Base-by-base conservation (phyloP, 92 coral and sea anemone species). In the Phymanthus crucifer region DNA sequence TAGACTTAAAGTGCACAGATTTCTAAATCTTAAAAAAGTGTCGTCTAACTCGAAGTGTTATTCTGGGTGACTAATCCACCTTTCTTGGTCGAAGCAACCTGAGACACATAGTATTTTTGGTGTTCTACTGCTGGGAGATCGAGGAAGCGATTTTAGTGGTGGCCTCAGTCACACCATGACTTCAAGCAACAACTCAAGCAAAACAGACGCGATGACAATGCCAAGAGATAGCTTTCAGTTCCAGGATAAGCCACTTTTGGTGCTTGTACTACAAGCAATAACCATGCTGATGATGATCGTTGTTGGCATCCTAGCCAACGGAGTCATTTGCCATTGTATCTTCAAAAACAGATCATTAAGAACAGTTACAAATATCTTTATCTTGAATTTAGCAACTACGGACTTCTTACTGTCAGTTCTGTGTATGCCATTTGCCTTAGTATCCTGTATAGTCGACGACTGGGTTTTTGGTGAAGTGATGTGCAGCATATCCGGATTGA, bases 371-470 rank as follows among this genome's bases (percentile, higher is more conserved):
- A 92, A 92, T 80, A 83, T 88, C 43, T 92, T 92, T 36, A 92
- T 92, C 58, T 83, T 92, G 71, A 92, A 92, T 61, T 71, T 92
- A 40, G 97, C 97, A 27, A 88, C 90, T 19, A 92, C 94, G 2
- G 97, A 92, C 84, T 92, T 92, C 74, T 77, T 90, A 35, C 69
- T 92, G 16, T 90, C 90, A 1, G 87, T 90, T 9, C 65, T 92
- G 0, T 92, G 97, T 48, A 87, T 92, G 94, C 97, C 97, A 1
- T 90, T 92, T 32, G 97, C 85, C 16, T 64, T 92, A 11, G 87
- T 90, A 10, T 92, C 97, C 14, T 81, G 90, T 40, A 82, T 92
- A 27, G 65, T 89, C 12, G 85, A 88, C 13, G 78, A 78, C 5
- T 92, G 97, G 97, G 87, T 92, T 2, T 92, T 92, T 56, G 97